These are phyloP conservation scores for Zosterops borbonicus DNA, from an alignment of 2,113 vertebrate species.

Conservation along the genomic window DNA sequence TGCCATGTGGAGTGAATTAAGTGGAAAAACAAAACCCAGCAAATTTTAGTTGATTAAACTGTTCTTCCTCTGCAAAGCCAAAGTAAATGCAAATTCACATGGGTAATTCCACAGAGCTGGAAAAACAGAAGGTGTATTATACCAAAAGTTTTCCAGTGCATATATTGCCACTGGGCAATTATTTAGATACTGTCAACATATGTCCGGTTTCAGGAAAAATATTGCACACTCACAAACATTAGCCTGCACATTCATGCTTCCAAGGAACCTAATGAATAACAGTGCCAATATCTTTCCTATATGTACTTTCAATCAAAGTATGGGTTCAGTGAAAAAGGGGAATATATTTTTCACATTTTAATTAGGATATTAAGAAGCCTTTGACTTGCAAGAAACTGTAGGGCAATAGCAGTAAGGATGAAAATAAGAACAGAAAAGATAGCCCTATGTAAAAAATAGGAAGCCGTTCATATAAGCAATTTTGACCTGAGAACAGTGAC, in stretches of 20 bases:
- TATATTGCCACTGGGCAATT: background rate
- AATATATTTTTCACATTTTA: background rate
- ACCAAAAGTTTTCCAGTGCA: background rate
- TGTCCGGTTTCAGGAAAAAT: background rate
- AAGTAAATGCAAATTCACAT: slow-evolving; percentile 2
- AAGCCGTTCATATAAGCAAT: background rate
- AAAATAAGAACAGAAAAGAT: background rate
- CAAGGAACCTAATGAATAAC: background rate
- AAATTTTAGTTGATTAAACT: background rate
- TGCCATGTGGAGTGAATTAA: background rate
- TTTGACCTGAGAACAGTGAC: background rate
- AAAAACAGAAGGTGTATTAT: background rate
- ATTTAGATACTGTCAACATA: background rate
- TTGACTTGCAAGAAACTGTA: background rate
- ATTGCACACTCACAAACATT: background rate
- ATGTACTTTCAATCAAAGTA: background rate
- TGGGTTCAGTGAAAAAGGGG: background rate
- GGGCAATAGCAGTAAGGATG: background rate
- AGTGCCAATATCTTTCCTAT: background rate
- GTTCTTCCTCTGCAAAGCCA: background rate
- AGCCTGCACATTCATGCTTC: background rate
- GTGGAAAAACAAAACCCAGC: background rate
- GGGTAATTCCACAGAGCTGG: background rate
- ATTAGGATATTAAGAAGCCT: background rate
- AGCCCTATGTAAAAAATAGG: background rate